These are phyloP conservation scores for Corapipo altera DNA, from an alignment of 2,113 vertebrate species.

Conservation along the genomic window DNA sequence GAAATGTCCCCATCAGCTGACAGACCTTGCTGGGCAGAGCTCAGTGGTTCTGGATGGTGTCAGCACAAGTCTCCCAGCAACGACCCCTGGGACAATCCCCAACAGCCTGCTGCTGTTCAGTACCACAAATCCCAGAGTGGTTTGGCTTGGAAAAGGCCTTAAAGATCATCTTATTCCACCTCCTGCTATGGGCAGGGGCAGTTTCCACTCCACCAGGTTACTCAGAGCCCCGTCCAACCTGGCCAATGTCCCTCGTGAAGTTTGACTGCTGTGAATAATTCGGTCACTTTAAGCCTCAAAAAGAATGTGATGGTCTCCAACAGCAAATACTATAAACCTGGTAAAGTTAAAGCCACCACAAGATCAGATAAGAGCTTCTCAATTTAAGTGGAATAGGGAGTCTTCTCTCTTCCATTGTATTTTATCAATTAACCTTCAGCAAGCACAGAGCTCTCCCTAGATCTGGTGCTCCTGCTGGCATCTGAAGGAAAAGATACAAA, in stretches of 20 bases:
- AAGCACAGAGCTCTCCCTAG: constrained; percentile 15
- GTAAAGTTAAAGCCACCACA: not conserved
- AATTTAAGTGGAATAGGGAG: not conserved
- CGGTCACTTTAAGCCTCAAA: not conserved
- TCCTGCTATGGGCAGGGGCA: fast-evolving
- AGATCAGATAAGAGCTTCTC: not conserved
- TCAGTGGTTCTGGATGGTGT: not conserved
- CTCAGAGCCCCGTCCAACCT: not conserved
- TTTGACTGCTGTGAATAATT: not conserved
- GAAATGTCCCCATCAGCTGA: not conserved
- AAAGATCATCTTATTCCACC: not conserved
- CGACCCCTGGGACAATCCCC: not conserved
- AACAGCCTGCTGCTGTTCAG: not conserved
- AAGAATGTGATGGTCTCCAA: not conserved
- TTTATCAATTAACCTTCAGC: constrained; percentile 59
- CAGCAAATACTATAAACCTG: not conserved
- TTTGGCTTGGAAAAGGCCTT: not conserved
- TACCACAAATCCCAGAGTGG: not conserved
- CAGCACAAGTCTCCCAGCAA: not conserved
- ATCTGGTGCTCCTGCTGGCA: constrained; percentile 42
- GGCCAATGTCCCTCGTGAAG: not conserved
- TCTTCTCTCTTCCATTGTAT: constrained; percentile 8
- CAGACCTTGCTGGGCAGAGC: not conserved
- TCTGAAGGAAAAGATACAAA: constrained; percentile 53
- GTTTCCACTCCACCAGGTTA: not conserved